Evolutionary conservation across 2,113 vertebrate species (phyloP).

Genomic region (Oreochromis niloticus): DNA sequence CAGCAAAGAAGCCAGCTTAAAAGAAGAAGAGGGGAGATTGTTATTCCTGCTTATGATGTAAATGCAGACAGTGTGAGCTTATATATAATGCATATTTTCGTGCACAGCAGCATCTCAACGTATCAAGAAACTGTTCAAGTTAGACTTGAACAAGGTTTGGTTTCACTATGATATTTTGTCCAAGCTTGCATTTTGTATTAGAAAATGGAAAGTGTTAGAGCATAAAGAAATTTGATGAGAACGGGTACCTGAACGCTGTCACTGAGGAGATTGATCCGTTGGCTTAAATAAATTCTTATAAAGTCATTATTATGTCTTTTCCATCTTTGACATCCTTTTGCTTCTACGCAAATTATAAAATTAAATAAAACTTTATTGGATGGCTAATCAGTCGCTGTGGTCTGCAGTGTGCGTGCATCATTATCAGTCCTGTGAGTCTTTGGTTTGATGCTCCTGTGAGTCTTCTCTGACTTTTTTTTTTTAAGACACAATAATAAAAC

Average conservation of each 20-base stretch:
- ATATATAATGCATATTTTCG: background rate
- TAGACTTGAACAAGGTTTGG: background rate
- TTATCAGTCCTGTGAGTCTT: background rate
- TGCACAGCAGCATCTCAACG: background rate
- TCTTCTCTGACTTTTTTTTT: background rate
- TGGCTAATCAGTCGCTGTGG: background rate
- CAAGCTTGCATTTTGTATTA: background rate
- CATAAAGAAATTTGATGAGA: background rate
- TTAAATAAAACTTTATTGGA: background rate
- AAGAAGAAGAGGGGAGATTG: background rate
- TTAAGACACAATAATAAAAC: background rate
- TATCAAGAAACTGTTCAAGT: background rate
- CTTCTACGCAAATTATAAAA: background rate
- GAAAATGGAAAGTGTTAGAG: background rate
- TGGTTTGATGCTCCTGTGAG: background rate
- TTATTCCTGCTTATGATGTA: background rate
- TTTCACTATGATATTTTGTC: background rate
- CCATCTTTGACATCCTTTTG: background rate
- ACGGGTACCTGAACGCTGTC: background rate
- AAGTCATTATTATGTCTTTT: background rate
- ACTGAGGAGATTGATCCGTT: background rate
- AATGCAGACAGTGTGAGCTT: background rate
- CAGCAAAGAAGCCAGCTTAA: constrained; percentile 45
- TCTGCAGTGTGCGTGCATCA: background rate
- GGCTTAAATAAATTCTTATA: background rate